phyloP scores from a whole-genome alignment of 2,888 invertebrate genomes.

The Stenoptilia bipunctidactyla region DNA sequence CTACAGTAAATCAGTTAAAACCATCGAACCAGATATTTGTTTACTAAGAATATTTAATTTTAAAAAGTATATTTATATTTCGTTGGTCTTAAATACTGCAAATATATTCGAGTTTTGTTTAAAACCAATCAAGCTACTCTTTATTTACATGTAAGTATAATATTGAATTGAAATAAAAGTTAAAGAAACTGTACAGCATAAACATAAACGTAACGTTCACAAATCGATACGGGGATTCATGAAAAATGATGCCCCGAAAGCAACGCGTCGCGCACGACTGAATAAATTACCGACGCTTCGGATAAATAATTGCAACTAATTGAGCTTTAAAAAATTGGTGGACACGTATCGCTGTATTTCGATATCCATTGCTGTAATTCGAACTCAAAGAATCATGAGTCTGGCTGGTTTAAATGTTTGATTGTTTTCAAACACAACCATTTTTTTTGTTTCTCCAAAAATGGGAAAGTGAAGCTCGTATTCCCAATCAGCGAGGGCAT shows the following conservation, averaged over 20 bases:
- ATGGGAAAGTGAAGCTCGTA: slow-evolving; percentile 8
- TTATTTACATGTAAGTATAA: no score
- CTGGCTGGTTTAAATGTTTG: not conserved
- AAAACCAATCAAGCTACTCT: no score
- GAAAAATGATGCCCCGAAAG: not conserved
- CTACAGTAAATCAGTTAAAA: no score
- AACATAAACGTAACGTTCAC: no score
- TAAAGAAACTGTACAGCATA: no score
- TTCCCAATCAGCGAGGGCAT: slow-evolving; percentile 61
- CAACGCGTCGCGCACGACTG: not conserved
- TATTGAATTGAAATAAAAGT: no score
- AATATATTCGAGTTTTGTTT: no score
- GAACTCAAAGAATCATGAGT: slow-evolving; percentile 49
- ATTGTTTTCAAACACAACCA: not conserved
- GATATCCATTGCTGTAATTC: slow-evolving; percentile 49
- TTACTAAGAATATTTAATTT: no score
- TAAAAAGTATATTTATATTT: no score
- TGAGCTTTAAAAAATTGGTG: slow-evolving; percentile 27
- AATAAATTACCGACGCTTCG: slow-evolving; percentile 2
- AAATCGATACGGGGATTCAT: not conserved
- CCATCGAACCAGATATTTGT: no score
- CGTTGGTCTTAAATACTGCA: no score
- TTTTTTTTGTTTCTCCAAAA: not conserved
- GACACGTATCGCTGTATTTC: slow-evolving; percentile 34
- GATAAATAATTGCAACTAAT: slow-evolving; percentile 19